Base-by-base conservation (phyloP, 2,888 invertebrate genomes). In the Meliscaeva auricollis region DNA sequence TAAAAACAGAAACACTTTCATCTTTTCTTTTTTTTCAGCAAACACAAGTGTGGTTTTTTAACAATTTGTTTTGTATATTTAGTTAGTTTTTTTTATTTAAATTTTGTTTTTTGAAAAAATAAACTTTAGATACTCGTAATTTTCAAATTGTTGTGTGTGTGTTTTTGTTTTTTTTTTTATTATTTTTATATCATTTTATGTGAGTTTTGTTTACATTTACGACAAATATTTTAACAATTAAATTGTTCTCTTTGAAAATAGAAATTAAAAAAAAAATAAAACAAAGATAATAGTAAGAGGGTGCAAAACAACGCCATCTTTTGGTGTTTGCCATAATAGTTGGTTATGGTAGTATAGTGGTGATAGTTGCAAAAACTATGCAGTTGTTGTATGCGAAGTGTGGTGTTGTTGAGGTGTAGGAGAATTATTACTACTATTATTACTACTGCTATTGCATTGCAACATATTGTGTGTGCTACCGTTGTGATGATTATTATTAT, bases 401-500 rank as follows among this genome's bases (percentile, higher is more conserved):
- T 87, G 38, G 38, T 38, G 82, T 82, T 87, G 82, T 38, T 82
- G 87, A 75, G 85, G 85, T 80, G 87, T 76, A 50, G 88, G 84
- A 83, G 87, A 82, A 87, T 88, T 88, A 88, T 85, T 88, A 88
- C 88, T 88, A 88, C 87, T 88, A 50, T 87, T 88, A 88, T 85
- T 89, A 88, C 88, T 89, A 88, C 89, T 90, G 87, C 89, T 91
- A 91, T 91, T 91, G 90, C 92, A 91, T 89, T 92, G 91, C 88
- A 92, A 91, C 88, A 92, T 91, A 83, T 85, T 87, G 84, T 87
- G 87, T 84, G 84, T 85, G 83, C 87, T 76, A 87, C 90, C 90
- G 84, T 90, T 91, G 87, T 87, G 79, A 87, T 91, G 90, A 87
- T 89, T 89, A 88, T 87, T 89, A 84, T 87, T 88, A 82, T 77